Base-by-base conservation (phyloP, 2,888 invertebrate species). In the Acleris sparsana region DNA sequence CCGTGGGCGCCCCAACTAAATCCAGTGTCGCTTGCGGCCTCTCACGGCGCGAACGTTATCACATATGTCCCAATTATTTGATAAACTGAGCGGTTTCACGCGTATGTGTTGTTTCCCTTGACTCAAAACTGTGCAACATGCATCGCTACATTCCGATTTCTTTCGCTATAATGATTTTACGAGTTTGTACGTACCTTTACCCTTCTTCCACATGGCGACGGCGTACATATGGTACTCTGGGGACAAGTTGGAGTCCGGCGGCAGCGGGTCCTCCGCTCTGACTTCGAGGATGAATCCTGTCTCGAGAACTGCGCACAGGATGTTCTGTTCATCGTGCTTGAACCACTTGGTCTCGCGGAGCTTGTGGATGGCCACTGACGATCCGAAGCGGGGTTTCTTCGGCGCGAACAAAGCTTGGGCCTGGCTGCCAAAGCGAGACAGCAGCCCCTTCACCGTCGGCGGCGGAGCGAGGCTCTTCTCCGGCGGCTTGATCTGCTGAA, bases 321-420 rank as follows among this genome's bases (percentile, higher is more conserved):
- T 94, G 76, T 94, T 94, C 80, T 94, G 93, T 88, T 96, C 95
- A 75, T 95, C 94, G 73, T 94, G 94, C 73, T 93, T 94, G 82
- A 96, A 95, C 96, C 96, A 96, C 92, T 96, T 96, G 70, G 95
- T 95, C 82, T 95, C 95, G 71, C 95, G 92, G 73, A 95, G 89
- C 80, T 95, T 95, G 82, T 95, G 95, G 69, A 95, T 95, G 57
- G 95, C 94, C 48, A 95, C 95, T 59, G 95, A 94, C 69, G 95
- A 95, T 69, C 94, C 94, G 83, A 94, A 94, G 70, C 93, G 85
- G 71, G 88, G 89, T 75, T 93, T 93, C 76, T 93, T 93, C 61
- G 89, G 91, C 77, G 90, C 93, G 82, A 90, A 93, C 70, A 93
- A 79, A 72, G 93, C 93, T 79, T 93, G 93, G 69, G 93, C 93